Percentiles rank a stretch among this genome's conserved stretches.
phyloP scores from a whole-genome alignment of 2,888 invertebrate species.

The Chrysotoxum bicinctum region DNA sequence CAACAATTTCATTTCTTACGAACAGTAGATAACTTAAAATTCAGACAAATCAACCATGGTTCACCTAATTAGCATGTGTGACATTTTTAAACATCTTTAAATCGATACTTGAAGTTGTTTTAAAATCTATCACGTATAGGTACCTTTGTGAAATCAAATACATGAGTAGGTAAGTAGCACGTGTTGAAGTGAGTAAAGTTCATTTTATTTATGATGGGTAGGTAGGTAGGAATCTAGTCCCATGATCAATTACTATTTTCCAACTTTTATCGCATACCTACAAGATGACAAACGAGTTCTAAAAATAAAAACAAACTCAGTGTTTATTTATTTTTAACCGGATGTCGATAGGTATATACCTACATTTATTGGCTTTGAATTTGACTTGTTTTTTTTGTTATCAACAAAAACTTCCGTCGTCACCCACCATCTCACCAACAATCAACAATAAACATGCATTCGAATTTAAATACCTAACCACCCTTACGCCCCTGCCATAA shows the following conservation, averaged over 20 bases:
- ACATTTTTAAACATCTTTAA: too few relatives aligned
- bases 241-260: background rate
- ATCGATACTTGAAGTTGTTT: too few relatives aligned
- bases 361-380: too few relatives aligned
- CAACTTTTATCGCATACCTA: background rate
- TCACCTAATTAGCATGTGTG: background rate
- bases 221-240: background rate
- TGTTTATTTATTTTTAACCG: background rate
- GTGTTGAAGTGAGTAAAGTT: too few relatives aligned
- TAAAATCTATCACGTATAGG: too few relatives aligned
- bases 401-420: too few relatives aligned
- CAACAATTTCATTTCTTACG: too few relatives aligned
- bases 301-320: conserved; percentile 20
- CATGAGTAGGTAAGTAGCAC: too few relatives aligned
- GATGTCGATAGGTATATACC: background rate
- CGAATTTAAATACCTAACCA: background rate
- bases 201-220: too few relatives aligned
- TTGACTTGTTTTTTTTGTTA: too few relatives aligned
- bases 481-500: background rate
- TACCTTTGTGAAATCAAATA: too few relatives aligned
- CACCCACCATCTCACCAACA: too few relatives aligned
- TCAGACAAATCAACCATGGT: background rate
- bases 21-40: background rate
- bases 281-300: conserved; percentile 37
- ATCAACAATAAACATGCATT: background rate